A percentile compares a stretch with the other conserved stretches of the same genome.
phyloP scores from a whole-genome alignment of 2,113 vertebrate genomes.

The Equus przewalskii region DNA sequence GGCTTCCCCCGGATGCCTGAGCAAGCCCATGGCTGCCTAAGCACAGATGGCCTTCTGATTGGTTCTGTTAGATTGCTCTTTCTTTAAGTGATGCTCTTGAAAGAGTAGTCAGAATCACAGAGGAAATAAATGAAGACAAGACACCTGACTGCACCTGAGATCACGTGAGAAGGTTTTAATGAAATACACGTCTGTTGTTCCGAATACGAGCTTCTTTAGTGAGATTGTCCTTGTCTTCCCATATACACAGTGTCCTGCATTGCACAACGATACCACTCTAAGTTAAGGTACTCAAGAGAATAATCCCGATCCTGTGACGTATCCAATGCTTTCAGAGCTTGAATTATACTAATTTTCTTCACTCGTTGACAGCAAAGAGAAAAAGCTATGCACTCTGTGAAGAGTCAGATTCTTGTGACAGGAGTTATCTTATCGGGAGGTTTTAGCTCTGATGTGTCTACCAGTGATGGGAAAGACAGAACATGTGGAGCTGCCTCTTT shows the following conservation, averaged over 20 bases:
- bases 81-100: background rate
- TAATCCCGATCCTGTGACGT: background rate
- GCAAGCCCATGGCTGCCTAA: background rate
- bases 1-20: background rate
- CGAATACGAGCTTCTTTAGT: background rate
- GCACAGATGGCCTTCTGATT: background rate
- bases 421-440: background rate
- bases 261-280: background rate
- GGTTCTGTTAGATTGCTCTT: background rate
- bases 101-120: background rate
- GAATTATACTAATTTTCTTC: background rate
- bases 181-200: background rate
- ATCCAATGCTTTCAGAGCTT: background rate
- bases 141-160: background rate
- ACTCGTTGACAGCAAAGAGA: background rate
- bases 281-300: background rate
- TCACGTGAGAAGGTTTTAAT: background rate
- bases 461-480: background rate
- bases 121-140: background rate
- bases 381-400: background rate
- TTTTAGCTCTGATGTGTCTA: background rate
- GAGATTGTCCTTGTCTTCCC: background rate
- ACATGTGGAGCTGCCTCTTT: background rate
- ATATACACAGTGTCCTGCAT: background rate
- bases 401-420: background rate